Base-by-base conservation (phyloP, 2,797 vertebrate genomes). In the Amniataba percoides region DNA sequence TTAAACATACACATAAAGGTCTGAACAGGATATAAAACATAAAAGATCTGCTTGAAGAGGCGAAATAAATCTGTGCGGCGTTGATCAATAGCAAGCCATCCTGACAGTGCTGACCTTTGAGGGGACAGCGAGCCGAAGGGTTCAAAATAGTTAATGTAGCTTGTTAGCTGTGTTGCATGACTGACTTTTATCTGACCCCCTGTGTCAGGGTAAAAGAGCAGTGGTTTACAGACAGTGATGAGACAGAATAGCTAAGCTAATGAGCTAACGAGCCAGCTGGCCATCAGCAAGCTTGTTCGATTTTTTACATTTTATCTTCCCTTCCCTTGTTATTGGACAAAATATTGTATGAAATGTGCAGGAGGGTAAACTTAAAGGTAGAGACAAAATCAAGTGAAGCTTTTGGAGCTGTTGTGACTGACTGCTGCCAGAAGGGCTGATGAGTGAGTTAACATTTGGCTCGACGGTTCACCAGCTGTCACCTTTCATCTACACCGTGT, bases 1-100 rank as follows among this genome's bases (percentile, higher is more conserved):
- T 74, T n/a, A n/a, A 3, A 57, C 18, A 45, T 48, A 48, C 34
- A 61, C 42, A 31, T 27, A 45, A 63, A 31, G 7, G n/a, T 63
- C 21, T 46, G 13, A 19, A 58, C n/a, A 16, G 21, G 52, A 68
- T 72, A 58, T 52, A 45, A 63, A 69, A 49, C 1, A 2, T 8
- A 8, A 2, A 34, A 27, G 15, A 31, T 21, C 12, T 3, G 5
- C 10, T 21, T 13, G 3, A 21, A 16, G 1, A 25, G 21, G 9
- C 0, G 6, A 8, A 56, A 31, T 56, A 9, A 34, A 57, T 59
- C n/a, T 14, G 51, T 43, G 1, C 13, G 3, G 1, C 0, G 7
- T 16, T 31, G 13, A 62, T 25, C 48, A 23, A 1, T 12, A 57
- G 34, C 18, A 27, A 61, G 51, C 3, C 0, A 1, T 60, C n/a